Evolutionary conservation across 1,140 invertebrate species (phyloP), one percentile per base, ranked within the genome.

Genomic region (Drosophila rufa): DNA sequence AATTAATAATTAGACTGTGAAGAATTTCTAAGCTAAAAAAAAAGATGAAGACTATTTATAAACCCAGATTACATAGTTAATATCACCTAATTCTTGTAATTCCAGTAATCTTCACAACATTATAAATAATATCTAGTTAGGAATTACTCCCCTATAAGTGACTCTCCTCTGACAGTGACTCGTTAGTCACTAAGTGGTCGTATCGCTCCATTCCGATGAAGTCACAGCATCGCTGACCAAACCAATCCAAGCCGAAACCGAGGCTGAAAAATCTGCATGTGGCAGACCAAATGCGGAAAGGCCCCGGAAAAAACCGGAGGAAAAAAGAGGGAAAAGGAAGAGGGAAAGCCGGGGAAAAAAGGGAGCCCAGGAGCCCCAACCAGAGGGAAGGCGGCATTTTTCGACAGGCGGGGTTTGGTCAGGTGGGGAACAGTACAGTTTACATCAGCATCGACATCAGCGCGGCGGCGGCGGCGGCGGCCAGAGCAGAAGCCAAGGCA

Each of bases 181-280:
- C 27, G 2, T 33, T 25, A 17, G 7, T 65, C 17, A 45, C 17
- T 33, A 57, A 36, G 14, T 65, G 27, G 17, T 15, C 55, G 4
- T 42, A 22, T 17, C 45, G n/a, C 43, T 25, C 8, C 30, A 40
- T 40, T 11, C 2, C 7, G 6, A 46, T 55, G 25, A 56, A 69
- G 25, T 55, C 58, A 36, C 45, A 46, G 55, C 71, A 55, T 73
- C 69, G 53, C 69, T 75, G 70, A 75, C 43, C 59, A 56, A 53
- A 30, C 60, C 36, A 11, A 25, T 53, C 42, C 40, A 48, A 33
- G 27, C 50, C n/a, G 9, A 51, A 51, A 33, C 14, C 51, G 22
- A 42, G n/a, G 30, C 53, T 66, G 36, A 43, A 77, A 77, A 77
- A 77, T 77, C 75, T 77, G 75, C 75, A 77, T 77, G 74, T 69